Evolutionary conservation across 2,797 vertebrate genomes (phyloP).

Genomic region (Macropus fuliginosus): DNA sequence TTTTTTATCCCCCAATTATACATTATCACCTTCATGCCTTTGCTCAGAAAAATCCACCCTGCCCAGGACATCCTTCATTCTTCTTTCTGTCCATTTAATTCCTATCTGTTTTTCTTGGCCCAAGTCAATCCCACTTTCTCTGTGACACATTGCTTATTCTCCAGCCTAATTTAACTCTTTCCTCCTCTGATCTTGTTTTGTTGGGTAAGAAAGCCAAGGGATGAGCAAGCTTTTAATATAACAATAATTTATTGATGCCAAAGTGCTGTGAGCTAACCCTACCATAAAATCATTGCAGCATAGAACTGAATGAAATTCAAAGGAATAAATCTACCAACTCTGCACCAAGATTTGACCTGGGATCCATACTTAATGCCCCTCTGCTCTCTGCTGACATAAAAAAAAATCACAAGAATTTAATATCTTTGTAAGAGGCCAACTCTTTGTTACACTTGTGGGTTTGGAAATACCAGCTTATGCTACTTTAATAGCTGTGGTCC

Average conservation of each 20-base stretch:
- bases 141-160: not conserved
- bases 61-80: not conserved
- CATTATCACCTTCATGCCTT: not conserved
- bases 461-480: not conserved
- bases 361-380: not conserved
- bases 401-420: not conserved
- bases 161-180: not conserved
- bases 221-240: not conserved
- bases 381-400: not conserved
- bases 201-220: not conserved
- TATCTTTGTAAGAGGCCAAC: not conserved
- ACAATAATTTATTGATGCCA: not conserved
- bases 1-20: not conserved
- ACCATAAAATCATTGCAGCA: not conserved
- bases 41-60: not conserved
- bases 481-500: not conserved
- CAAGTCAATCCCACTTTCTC: not conserved
- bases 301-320: not conserved
- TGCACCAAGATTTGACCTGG: not conserved
- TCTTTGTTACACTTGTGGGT: not conserved
- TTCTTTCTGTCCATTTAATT: not conserved
- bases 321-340: not conserved
- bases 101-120: not conserved
- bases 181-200: not conserved
- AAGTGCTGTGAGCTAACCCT: not conserved